Conservation (phyloP, 1,140 invertebrate species). For the Leptestheria dahalacensis region DNA sequence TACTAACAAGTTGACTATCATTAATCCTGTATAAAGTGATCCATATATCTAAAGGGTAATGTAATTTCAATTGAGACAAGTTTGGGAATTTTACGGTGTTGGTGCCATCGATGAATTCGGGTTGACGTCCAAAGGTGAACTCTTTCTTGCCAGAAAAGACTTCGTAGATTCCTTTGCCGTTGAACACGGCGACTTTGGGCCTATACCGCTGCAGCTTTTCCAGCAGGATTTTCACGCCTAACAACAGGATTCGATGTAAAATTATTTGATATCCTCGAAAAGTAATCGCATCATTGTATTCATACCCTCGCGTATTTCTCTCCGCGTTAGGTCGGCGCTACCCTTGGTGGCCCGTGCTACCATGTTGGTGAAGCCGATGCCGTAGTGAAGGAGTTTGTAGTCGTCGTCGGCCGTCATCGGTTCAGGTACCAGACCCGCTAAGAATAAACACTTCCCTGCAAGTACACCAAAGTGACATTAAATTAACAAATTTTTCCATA, state of each 20-base stretch:
- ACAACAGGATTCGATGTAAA: slow-evolving; percentile 20
- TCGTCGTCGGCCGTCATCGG: slow-evolving; percentile 93
- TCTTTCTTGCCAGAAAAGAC: slow-evolving; percentile 95
- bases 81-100: slow-evolving; percentile 58
- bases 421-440: slow-evolving; percentile 83
- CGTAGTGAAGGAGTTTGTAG: slow-evolving; percentile 76
- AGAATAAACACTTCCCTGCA: slow-evolving; percentile 84
- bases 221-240: slow-evolving; percentile 66
- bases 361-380: slow-evolving; percentile 97
- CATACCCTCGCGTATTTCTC: slow-evolving; percentile 86
- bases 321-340: slow-evolving; percentile 83
- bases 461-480: slow-evolving; percentile 16
- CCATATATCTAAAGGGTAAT: no score
- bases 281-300: slow-evolving; percentile 9
- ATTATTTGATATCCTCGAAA: no score
- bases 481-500: background rate
- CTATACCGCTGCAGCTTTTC: slow-evolving; percentile 84
- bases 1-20: no score
- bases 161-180: slow-evolving; percentile 95
- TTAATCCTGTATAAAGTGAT: no score
- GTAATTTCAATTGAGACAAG: no score
- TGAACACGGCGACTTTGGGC: slow-evolving; percentile 95
- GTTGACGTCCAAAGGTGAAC: slow-evolving; percentile 89
- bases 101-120: slow-evolving; percentile 78
- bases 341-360: slow-evolving; percentile 86